Evolutionary conservation across 1,140 invertebrate species (phyloP), one percentile per base, ranked within the genome.

Genomic region (Halictus rubicundus): DNA sequence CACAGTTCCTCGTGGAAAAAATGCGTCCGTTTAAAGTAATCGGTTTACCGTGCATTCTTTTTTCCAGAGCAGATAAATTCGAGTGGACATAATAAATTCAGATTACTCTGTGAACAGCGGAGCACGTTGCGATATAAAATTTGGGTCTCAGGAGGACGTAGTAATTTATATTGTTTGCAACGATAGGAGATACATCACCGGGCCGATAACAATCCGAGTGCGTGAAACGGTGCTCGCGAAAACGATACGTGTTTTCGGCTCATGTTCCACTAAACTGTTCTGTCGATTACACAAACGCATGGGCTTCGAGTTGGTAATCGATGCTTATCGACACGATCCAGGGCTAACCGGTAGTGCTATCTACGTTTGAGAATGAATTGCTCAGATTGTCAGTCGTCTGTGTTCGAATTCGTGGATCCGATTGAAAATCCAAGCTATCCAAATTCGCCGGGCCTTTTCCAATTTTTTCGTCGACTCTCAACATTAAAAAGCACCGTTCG

Each of bases 291-390:
- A 68, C 46, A 46, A 59, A 37, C 32, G 66, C 64, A 25, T 25
- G 32, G 46, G 49, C 23, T 23, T 54, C 63, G 19, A 52, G 23
- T 75, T 57, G 49, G 42, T 68, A 68, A 75, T 75, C 73, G 37
- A 54, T 54, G 66, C 66, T 68, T 68, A 68, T 68, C 66, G 66
- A 27, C 49, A 12, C 66, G 66, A 49, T 68, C 27, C 49, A 32
- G 66, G 25, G 42, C 42, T 46, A 75, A 42, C 49, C 32, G 25
- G 52, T n/a, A 66, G 23, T 42, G 52, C 32, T 42, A 68, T 37
- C n/a, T 68, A 68, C 49, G 27, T 57, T 75, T 39, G n/a, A 75
- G 23, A 52, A 66, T 68, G n/a, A 57, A 68, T 68, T 52, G 46
- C 23, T 27, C 32, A 52, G 27, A 68, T 25, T 42, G 49, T 59